Evolutionary conservation across 2,113 vertebrate genomes (phyloP).

Genomic region (Cervus canadensis): DNA sequence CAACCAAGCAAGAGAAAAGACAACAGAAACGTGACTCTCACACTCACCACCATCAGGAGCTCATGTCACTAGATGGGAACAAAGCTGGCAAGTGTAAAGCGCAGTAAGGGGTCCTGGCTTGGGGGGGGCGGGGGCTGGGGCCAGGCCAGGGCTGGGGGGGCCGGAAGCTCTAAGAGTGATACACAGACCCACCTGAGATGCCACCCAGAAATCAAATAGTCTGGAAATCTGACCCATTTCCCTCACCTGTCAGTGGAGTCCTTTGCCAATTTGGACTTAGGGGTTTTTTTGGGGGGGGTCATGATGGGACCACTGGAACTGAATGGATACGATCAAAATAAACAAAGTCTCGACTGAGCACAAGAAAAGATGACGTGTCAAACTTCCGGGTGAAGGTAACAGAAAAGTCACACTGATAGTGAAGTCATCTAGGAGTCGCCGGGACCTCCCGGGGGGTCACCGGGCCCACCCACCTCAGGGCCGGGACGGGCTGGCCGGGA

Average conservation of each 20-base stretch:
- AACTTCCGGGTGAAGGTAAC: constrained; percentile 77
- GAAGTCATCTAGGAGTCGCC: constrained; percentile 81
- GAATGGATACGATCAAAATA: constrained; percentile 72
- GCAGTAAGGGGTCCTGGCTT: constrained; percentile 80
- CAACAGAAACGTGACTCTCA: constrained; percentile 89
- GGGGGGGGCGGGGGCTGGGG: too few species aligned
- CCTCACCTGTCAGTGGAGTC: constrained; percentile 10
- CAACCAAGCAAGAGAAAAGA: constrained; percentile 92
- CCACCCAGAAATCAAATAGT: constrained; percentile 30
- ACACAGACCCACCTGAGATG: neutral
- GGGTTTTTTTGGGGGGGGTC: neutral
- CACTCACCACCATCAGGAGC: constrained; percentile 85
- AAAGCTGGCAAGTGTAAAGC: constrained; percentile 87
- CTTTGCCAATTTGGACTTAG: neutral
- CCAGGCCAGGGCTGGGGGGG: too few species aligned
- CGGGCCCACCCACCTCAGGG: constrained; percentile 41
- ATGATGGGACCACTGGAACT: constrained; percentile 59
- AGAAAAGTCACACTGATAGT: constrained; percentile 82
- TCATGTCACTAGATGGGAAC: constrained; percentile 79
- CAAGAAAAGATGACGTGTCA: constrained; percentile 74
- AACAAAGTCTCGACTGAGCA: constrained; percentile 73
- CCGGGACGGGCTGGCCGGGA: neutral
- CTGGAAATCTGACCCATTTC: neutral
- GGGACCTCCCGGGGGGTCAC: constrained; percentile 15
- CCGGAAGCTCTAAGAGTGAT: neutral